Evolutionary conservation across 2,797 vertebrate genomes (phyloP), one percentile per base, ranked within the genome.

Genomic region (Botia kubotai): DNA sequence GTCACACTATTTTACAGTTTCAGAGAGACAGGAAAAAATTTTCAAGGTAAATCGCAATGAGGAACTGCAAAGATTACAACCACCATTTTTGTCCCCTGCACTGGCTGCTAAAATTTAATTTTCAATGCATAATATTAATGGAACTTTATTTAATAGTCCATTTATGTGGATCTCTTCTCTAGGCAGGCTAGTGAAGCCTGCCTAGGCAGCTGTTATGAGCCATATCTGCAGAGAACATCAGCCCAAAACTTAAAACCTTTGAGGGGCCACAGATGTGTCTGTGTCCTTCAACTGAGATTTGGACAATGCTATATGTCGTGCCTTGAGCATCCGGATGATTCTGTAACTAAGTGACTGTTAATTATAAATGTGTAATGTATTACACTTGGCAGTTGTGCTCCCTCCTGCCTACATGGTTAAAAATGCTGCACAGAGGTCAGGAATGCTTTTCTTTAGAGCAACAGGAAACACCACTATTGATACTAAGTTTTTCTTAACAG

Each of bases 201-300:
- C 55, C 19, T 2, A 21, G 55, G n/a, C 55, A 57, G 55, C 55
- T 57, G 19, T 57, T 72, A 12, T 10, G 50, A 53, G 48, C 16
- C 21, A 39, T 73, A 73, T 77, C 77, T 84, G 50, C 16, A 66
- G 67, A 36, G 75, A 58, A 63, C 80, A 74, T 70, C 23, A 57
- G 77, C 72, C 53, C 69, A 73, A 71, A 39, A 67, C 74, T 33
- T 36, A 16, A 77, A 60, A 80, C 26, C 46, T 80, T 69, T 74
- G 66, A 78, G 65, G 66, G 73, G 75, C 75, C 66, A 81, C 81
- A 82, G 86, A 77, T 82, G 84, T 84, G 77, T 33, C 82, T 83
- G 79, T 75, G 86, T 80, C 92, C 91, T 88, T 93, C 90, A 91
- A 85, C 81, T 14, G 65, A 80, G 87, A 84, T 85, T 83, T 79